A percentile compares a stretch with the other conserved stretches of the same genome.
phyloP scores from a whole-genome alignment of 2,888 invertebrate species.

The Synergus gifuensis region DNA sequence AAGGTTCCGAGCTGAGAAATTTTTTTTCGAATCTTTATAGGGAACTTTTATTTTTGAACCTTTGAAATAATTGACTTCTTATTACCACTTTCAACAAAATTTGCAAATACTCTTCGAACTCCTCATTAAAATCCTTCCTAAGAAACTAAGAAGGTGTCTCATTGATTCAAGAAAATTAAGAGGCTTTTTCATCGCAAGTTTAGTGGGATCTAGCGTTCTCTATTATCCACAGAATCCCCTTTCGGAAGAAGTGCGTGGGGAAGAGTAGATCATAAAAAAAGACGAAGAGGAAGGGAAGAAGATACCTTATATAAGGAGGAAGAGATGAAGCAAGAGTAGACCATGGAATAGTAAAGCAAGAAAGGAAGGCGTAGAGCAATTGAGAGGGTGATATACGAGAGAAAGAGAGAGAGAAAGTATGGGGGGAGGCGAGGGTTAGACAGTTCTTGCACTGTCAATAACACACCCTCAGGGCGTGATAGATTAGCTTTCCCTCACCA shows the following conservation, averaged over 20 bases:
- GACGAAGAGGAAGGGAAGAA: slow-evolving; percentile 29
- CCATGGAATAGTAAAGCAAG: slow-evolving; percentile 42
- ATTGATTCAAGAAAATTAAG: not conserved
- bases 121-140: not conserved
- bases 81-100: not conserved
- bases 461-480: slow-evolving; percentile 73
- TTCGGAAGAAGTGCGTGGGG: not conserved
- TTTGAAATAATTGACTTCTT: not conserved
- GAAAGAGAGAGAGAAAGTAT: not conserved
- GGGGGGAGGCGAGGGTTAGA: slow-evolving; percentile 61
- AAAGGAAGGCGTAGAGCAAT: slow-evolving; percentile 40
- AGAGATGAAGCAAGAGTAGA: slow-evolving; percentile 22
- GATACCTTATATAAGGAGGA: not conserved
- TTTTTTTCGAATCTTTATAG: not conserved
- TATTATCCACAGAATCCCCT: not conserved
- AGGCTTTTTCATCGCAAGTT: not conserved
- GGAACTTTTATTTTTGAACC: not conserved
- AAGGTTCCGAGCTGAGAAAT: not conserved
- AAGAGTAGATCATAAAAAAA: slow-evolving; percentile 6
- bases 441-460: slow-evolving; percentile 76
- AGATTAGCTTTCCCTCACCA: slow-evolving; percentile 73
- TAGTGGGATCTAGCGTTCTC: not conserved
- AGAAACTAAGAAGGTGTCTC: not conserved
- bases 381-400: slow-evolving; percentile 18
- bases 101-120: not conserved